Evolutionary conservation across 2,113 vertebrate species (phyloP).

Genomic region (Petrocephalus zakoni): DNA sequence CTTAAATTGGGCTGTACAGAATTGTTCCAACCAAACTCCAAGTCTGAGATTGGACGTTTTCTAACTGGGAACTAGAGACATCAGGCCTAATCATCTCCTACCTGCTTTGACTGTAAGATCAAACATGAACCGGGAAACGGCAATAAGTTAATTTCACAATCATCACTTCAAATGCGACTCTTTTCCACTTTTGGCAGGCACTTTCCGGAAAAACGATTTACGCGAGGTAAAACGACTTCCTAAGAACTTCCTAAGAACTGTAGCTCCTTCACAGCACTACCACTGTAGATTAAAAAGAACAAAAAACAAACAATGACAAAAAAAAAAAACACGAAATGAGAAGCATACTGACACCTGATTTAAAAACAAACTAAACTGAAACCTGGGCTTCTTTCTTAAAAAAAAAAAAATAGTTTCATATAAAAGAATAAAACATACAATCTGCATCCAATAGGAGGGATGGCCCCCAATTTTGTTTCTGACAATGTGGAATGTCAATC

Average conservation of each 20-base stretch:
- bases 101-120: not conserved
- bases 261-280: slow-evolving; percentile 16
- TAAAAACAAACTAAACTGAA: slow-evolving; percentile 12
- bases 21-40: not conserved
- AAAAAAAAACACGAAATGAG: slow-evolving; percentile 22
- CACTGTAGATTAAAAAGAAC: slow-evolving; percentile 30
- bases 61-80: not conserved
- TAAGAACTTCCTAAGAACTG: slow-evolving; percentile 15
- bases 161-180: slow-evolving; percentile 19
- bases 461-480: slow-evolving; percentile 32
- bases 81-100: not conserved
- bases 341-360: not conserved
- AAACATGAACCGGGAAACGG: not conserved
- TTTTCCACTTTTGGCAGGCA: slow-evolving; percentile 29
- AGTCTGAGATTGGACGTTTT: not conserved
- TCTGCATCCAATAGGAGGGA: slow-evolving; percentile 33
- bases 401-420: not conserved
- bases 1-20: not conserved
- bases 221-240: slow-evolving; percentile 29
- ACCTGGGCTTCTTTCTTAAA: slow-evolving; percentile 24
- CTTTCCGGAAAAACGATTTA: slow-evolving; percentile 38
- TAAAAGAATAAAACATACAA: slow-evolving; percentile 21
- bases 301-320: slow-evolving; percentile 23
- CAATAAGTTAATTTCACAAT: slow-evolving; percentile 19
- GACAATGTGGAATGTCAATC: slow-evolving; percentile 43